phyloP scores from a whole-genome alignment of 2,797 vertebrate species.

The Adelosebastes latens region DNA sequence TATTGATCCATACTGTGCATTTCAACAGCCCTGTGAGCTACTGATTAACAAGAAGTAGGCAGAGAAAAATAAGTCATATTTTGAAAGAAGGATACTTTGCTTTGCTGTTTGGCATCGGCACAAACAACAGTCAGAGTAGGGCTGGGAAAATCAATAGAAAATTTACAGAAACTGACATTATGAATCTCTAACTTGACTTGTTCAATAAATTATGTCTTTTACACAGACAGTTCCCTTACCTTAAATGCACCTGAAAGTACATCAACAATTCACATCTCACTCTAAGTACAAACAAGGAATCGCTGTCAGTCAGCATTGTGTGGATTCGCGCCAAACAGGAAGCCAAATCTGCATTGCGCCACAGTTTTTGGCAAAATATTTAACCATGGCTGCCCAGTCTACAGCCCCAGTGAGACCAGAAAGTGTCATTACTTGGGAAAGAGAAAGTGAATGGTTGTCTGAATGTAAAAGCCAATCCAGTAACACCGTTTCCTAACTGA shows the following conservation, averaged over 20 bases:
- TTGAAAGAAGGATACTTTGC: neutral
- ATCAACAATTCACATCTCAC: neutral
- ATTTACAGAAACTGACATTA: neutral
- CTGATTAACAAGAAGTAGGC: neutral
- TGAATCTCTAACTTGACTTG: neutral
- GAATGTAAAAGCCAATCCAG: neutral
- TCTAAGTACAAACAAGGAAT: neutral
- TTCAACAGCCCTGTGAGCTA: neutral
- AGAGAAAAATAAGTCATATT: neutral
- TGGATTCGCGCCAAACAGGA: neutral
- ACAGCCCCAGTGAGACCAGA: neutral
- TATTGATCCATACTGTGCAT: conserved; percentile 28
- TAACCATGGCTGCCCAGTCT: neutral
- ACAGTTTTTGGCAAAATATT: neutral
- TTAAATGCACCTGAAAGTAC: conserved; percentile 5
- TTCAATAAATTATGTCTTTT: neutral
- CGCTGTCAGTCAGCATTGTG: neutral
- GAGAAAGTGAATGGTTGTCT: neutral
- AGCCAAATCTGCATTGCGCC: neutral
- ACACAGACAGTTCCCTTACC: accelerated
- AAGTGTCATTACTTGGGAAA: neutral
- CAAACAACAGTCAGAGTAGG: neutral
- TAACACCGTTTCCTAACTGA: too few species aligned
- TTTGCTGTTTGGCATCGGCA: neutral
- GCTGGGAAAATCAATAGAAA: neutral